Evolutionary conservation across 2,113 vertebrate genomes (phyloP), one percentile per base, ranked within the genome.

Genomic region (Tor tambroides): DNA sequence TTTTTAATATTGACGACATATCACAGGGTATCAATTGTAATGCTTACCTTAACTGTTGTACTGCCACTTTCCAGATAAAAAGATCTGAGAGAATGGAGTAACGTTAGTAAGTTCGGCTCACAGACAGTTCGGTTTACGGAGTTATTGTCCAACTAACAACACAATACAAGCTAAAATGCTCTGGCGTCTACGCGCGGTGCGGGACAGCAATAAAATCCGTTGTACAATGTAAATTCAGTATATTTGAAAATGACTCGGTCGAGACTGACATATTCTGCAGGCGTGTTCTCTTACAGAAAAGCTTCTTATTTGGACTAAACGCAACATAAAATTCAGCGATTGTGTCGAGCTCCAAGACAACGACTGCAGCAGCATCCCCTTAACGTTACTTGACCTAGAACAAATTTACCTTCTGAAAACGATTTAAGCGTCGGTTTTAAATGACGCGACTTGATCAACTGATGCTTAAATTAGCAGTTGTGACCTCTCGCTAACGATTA

Each of bases 351-450:
- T 89, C 89, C 92, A 91, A 89, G 91, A 89, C 86, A 93, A 90
- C 89, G 89, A 90, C 93, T 93, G 93, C 93, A 92, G 93, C 94
- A 93, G 94, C 95, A 96, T 96, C 94, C 94, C 95, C 86, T 43
- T n/a, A n/a, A n/a, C n/a, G n/a, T n/a, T 85, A 67, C 61, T 80
- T 86, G 65, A 83, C 81, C 26, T 92, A 91, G 89, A 78, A 84
- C 79, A 88, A 76, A 90, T 92, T 87, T 90, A 84, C 86, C 89
- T 90, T 88, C 5, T 87, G 91, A 88, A 92, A 91, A 59, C 80
- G 11, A 74, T 93, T 94, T 90, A 94, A 93, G 11, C 91, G 94
- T 90, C 94, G 92, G 93, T 83, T 90, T n/a, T 88, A 86, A 86
- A 67, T 38, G 3, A 91, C 59, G 94, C 94, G 93, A 95, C 92